Evolutionary conservation across 2,113 vertebrate genomes (phyloP), one percentile per base, ranked within the genome.

Genomic region (Emydura subglobosa): DNA sequence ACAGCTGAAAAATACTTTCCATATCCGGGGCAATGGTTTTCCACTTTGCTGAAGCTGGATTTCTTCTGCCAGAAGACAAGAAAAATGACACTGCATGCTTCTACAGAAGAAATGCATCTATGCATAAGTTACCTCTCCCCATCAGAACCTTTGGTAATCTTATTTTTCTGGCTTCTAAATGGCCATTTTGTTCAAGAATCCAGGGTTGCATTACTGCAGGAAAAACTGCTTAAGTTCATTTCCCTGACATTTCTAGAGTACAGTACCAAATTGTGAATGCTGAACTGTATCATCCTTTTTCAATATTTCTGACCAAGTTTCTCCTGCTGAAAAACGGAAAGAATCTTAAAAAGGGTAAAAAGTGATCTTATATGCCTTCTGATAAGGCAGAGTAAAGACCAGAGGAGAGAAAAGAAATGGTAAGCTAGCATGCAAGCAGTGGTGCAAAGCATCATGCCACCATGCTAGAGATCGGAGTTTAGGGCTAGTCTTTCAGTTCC

Each of bases 291-390:
- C 68, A 88, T 91, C 53, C 87, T 17, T 25, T 91, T 24, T 87
- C 59, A 96, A 82, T 90, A 95, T 91, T 79, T 84, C 87, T 92
- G 83, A 87, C 80, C 91, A 86, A 86, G 78, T 85, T 93, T 91
- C 86, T 95, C 85, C 49, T 92, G 76, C 79, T 92, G 90, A 79
- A 94, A 72, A 81, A 85, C 87, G 76, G 74, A 90, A 92, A 53
- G 21, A 84, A 91, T 87, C 90, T 94, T 95, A 86, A 47, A 89
- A 95, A 95, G 88, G 55, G 42, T 95, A 94, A 93, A 57, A 89
- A 94, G 55, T 79, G 22, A 93, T 88, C 90, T 47, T 93, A 84
- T 44, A 17, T 14, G 88, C 1, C 0, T 92, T 89, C 6, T 2
- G 86, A 87, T 90, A 90, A 72, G 29, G 11, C 83, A 93, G 88